phyloP scores from a whole-genome alignment of 2,113 vertebrate genomes.

The Tiliqua scincoides region DNA sequence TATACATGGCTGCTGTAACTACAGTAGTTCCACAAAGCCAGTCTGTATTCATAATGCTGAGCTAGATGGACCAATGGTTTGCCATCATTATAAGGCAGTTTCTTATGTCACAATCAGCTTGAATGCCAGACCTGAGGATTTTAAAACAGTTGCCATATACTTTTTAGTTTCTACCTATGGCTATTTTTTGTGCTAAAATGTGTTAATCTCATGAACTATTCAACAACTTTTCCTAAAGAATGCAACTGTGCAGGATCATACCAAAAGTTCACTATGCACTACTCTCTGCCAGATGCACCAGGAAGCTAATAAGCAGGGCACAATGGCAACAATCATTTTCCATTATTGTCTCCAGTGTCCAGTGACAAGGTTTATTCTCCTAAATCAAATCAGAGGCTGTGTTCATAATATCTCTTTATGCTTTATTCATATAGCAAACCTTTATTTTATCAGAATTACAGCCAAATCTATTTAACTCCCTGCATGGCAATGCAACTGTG shows the following conservation, averaged over 20 bases:
- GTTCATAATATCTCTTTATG: neutral
- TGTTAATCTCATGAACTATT: constrained; percentile 34
- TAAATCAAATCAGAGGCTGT: neutral
- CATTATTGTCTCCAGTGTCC: neutral
- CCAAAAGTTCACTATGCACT: constrained; percentile 35
- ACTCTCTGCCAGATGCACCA: neutral
- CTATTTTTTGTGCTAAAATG: constrained; percentile 44
- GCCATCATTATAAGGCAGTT: neutral
- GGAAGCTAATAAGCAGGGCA: neutral
- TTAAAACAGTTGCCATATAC: constrained; percentile 23
- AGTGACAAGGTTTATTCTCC: neutral
- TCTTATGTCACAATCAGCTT: too few species aligned
- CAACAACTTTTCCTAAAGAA: constrained; percentile 6
- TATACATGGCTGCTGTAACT: neutral
- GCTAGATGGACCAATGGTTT: too few species aligned
- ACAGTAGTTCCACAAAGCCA: neutral
- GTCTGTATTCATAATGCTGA: too few species aligned
- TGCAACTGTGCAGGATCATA: neutral
- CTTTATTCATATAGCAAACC: neutral
- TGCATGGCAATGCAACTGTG: too few species aligned
- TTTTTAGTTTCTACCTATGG: neutral
- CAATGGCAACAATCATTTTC: neutral
- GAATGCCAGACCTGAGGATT: neutral
- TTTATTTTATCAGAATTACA: too few species aligned
- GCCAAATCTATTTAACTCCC: too few species aligned